Evolutionary conservation across 2,113 vertebrate genomes (phyloP).

Genomic region (Festucalex cinctus): DNA sequence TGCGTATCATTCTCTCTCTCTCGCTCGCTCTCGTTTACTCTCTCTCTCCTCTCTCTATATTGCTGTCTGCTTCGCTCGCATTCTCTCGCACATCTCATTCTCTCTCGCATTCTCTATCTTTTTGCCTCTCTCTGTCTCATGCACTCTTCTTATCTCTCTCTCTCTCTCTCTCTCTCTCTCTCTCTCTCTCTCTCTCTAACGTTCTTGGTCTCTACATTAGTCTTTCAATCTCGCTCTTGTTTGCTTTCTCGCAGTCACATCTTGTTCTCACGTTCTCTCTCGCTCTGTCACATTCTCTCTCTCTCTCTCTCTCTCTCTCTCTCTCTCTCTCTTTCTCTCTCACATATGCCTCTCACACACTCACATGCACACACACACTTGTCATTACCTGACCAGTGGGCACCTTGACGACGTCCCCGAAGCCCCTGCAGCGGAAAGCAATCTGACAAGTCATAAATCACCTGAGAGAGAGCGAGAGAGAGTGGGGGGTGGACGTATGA

Average conservation of each 20-base stretch:
- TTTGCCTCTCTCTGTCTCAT: too few relatives aligned
- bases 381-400: conserved; percentile 57
- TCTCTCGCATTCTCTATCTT: too few relatives aligned
- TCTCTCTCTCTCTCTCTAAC: neutral
- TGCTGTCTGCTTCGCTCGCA: too few relatives aligned
- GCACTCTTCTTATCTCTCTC: too few relatives aligned
- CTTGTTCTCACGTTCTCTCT: too few relatives aligned
- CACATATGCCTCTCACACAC: conserved; percentile 9
- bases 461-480: conserved; percentile 18
- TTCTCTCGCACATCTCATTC: too few relatives aligned
- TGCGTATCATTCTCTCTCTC: too few relatives aligned
- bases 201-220: too few relatives aligned
- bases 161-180: neutral
- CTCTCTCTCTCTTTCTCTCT: conserved; percentile 7
- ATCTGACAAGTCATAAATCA: conserved; percentile 72
- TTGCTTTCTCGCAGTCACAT: too few relatives aligned
- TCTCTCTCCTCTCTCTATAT: too few relatives aligned
- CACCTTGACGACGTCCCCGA: conserved; percentile 55
- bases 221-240: too few relatives aligned
- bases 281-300: too few relatives aligned
- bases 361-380: conserved; percentile 38
- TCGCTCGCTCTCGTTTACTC: neutral
- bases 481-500: neutral
- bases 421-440: conserved; percentile 52
- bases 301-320: conserved; percentile 18